phyloP scores from a whole-genome alignment of 92 coral and sea anemone species.

The Siderastrea radians region DNA sequence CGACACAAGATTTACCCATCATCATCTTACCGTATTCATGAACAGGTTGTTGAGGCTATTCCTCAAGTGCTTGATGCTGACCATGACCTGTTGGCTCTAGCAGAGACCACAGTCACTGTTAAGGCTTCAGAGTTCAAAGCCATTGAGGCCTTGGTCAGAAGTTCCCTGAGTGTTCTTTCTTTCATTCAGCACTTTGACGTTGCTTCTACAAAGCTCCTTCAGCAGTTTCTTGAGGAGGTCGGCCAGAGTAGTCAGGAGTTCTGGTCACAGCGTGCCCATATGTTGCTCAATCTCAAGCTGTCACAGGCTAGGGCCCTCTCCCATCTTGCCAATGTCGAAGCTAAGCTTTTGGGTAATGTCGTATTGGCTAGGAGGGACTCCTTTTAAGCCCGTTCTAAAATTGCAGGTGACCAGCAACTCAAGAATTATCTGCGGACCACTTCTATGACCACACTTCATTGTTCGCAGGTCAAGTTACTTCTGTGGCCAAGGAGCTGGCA shows the following conservation, averaged over 20 bases:
- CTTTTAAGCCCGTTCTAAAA: neutral
- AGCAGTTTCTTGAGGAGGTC: constrained; percentile 13
- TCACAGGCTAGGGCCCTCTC: neutral
- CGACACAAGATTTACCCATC: constrained; percentile 3
- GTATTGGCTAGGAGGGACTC: too few species aligned
- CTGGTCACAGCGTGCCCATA: constrained; percentile 30
- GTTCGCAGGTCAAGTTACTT: neutral
- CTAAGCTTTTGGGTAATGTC: too few species aligned
- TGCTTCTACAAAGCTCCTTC: constrained; percentile 26
- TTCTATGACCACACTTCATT: neutral
- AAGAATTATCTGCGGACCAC: constrained; percentile 4
- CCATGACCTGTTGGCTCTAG: neutral
- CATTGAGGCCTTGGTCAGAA: neutral
- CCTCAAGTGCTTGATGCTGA: constrained; percentile 11
- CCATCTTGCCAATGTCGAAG: too few species aligned
- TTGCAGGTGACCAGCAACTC: constrained; percentile 8
- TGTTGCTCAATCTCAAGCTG: constrained; percentile 45
- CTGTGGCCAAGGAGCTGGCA: constrained; percentile 3
- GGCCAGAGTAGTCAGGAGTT: neutral
- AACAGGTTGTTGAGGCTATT: constrained; percentile 1
- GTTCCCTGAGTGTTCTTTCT: constrained; percentile 4
- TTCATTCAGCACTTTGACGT: constrained; percentile 34
- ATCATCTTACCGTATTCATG: neutral
- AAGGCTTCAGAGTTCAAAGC: constrained; percentile 18
- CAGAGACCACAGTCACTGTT: neutral